Evolutionary conservation across 2,797 vertebrate genomes (phyloP), one percentile per base, ranked within the genome.

Genomic region (Esox lucius): DNA sequence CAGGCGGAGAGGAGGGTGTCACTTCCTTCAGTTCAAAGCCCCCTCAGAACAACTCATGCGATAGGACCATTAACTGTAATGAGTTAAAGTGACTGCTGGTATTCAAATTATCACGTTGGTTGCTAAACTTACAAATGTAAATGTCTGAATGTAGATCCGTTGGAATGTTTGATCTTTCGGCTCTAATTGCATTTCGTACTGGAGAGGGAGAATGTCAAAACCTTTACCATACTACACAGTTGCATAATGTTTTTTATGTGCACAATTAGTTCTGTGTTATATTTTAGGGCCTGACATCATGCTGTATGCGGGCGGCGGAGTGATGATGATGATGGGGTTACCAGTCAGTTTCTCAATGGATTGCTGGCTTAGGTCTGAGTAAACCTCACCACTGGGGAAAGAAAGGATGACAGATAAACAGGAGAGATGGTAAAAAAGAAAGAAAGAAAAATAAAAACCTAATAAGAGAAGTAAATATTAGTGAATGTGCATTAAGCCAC

Each of bases 291-390:
- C 72, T 72, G 56, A 72, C 70, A 61, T 72, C 72, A 51, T 61
- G 19, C 56, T 61, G 56, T 72, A 4, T 70, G 46, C 26, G 56
- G 53, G 22, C 13, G 33, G 51, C 11, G 28, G 16, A 19, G 19
- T 31, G 68, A 51, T 70, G 46, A 70, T 71, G 70, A 61, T 62
- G 70, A 72, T 72, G 53, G 33, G n/a, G 70, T 42, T 72, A 61
- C 49, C 70, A 61, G 70, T 12, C 51, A 22, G 11, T 53, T n/a
- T 56, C n/a, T 17, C 69, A 70, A 49, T 6, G 16, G 46, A 48
- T 53, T 48, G 17, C 49, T 17, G 28, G 24, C 46, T 16, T 17
- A 39, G 65, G 16, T 33, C 62, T 65, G 62, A 28, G 62, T 65
- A 42, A 9, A 17, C 33, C 28, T 31, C 16, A 66, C 28, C 19